Percentiles rank a stretch among this genome's conserved stretches.
Conservation (phyloP, 2,113 vertebrate genomes). For the Cavia porcellus region DNA sequence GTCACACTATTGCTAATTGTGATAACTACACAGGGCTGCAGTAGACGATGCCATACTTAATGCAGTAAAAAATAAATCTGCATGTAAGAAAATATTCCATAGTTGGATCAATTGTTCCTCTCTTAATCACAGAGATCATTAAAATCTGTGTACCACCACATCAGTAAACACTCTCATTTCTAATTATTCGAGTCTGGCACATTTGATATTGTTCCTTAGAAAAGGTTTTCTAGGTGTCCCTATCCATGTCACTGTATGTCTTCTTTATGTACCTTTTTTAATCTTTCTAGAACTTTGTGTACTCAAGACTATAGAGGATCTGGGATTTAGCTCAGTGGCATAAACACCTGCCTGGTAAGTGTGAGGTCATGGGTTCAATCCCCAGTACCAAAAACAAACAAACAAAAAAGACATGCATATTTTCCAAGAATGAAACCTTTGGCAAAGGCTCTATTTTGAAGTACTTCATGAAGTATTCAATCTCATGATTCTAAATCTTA, state of each 20-base stretch:
- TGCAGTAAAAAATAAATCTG: background rate
- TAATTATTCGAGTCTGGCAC: background rate
- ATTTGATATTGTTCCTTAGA: background rate
- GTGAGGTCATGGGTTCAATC: too few species aligned
- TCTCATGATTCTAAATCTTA: background rate
- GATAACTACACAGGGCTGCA: background rate
- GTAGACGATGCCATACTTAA: background rate
- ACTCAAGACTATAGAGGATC: background rate
- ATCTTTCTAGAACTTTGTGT: background rate
- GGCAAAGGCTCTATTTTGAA: background rate
- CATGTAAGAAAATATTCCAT: background rate
- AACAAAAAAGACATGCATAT: background rate
- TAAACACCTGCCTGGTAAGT: too few species aligned
- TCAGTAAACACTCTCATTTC: constrained; percentile 12
- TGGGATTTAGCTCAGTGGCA: too few species aligned
- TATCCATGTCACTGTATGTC: background rate
- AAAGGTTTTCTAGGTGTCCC: background rate
- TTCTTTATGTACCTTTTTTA: background rate
- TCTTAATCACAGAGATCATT: background rate
- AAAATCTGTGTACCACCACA: background rate
- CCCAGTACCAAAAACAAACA: too few species aligned
- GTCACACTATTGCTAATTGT: background rate
- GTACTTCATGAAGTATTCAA: background rate
- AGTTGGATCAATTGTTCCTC: background rate
- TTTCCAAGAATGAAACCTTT: background rate